A percentile compares a stretch with the other conserved stretches of the same genome.
These are phyloP conservation scores for Galeopterus variegatus DNA, from an alignment of 2,113 vertebrate species.

Conservation along the genomic window DNA sequence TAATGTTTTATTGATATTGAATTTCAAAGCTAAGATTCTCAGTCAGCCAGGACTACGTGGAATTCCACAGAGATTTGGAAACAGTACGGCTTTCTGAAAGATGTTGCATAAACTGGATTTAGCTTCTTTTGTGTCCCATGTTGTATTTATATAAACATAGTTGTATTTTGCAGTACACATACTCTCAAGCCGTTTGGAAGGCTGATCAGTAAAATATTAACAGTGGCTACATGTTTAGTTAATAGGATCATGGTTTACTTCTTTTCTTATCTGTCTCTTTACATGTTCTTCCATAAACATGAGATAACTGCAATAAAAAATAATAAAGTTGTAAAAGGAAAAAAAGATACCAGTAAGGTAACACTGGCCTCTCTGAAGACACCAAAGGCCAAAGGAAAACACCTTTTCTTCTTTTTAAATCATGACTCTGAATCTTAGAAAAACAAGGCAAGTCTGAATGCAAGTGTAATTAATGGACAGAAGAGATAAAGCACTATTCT, in stretches of 20 bases:
- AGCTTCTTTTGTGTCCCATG: neutral
- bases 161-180: accelerated
- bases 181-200: neutral
- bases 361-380: neutral
- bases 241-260: neutral
- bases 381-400: neutral
- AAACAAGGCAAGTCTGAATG: conserved; percentile 65
- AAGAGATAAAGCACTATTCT: conserved; percentile 59
- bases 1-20: conserved; percentile 83
- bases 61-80: conserved; percentile 74
- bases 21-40: conserved; percentile 86
- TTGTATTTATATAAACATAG: accelerated
- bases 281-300: neutral
- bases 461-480: conserved; percentile 4
- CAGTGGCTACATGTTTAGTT: conserved; percentile 67
- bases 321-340: neutral
- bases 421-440: conserved; percentile 67
- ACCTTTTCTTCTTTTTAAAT: neutral
- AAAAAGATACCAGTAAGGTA: neutral
- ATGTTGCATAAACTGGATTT: neutral
- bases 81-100: conserved; percentile 67
- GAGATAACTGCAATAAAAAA: neutral
- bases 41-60: conserved; percentile 62
- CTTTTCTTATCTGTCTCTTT: neutral
- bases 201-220: neutral